Conservation (phyloP, 2,888 invertebrate genomes). For the Dynastes tityus region DNA sequence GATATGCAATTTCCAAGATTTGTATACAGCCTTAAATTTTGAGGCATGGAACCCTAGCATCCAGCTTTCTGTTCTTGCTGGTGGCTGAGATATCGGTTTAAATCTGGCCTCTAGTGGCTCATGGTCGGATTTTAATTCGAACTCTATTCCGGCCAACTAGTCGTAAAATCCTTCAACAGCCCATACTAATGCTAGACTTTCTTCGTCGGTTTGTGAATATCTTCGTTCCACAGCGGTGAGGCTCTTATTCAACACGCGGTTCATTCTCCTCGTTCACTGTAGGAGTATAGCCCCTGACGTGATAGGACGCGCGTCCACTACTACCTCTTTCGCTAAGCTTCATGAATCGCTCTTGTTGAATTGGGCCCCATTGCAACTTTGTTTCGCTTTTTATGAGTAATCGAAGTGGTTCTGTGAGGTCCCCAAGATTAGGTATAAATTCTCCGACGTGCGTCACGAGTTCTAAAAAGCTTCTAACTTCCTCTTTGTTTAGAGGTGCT, state of each 20-base stretch:
- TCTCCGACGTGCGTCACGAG: constrained; percentile 56
- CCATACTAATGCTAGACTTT: constrained; percentile 66
- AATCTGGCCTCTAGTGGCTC: constrained; percentile 64
- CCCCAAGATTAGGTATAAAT: constrained; percentile 55
- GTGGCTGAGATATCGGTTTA: constrained; percentile 57
- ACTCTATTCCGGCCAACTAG: constrained; percentile 56
- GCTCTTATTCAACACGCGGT: not conserved
- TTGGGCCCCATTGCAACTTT: not conserved
- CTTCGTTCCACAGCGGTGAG: constrained; percentile 53
- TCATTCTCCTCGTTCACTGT: constrained; percentile 53
- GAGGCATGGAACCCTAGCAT: constrained; percentile 54
- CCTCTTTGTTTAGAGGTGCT: constrained; percentile 58
- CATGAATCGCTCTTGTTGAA: constrained; percentile 45
- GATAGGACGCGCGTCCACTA: constrained; percentile 61
- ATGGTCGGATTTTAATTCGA: constrained; percentile 60
- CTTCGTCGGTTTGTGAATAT: constrained; percentile 65
- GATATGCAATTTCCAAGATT: constrained; percentile 54
- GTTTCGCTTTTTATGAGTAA: constrained; percentile 27
- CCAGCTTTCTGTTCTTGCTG: constrained; percentile 56
- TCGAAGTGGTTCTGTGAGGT: constrained; percentile 43
- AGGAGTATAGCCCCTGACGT: constrained; percentile 60
- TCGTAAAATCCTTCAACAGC: constrained; percentile 62
- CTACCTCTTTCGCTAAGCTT: constrained; percentile 56
- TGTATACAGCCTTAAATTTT: constrained; percentile 53
- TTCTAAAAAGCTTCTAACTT: constrained; percentile 53